These are phyloP conservation scores for Camelus bactrianus DNA, from an alignment of 2,113 vertebrate species.

Conservation along the genomic window DNA sequence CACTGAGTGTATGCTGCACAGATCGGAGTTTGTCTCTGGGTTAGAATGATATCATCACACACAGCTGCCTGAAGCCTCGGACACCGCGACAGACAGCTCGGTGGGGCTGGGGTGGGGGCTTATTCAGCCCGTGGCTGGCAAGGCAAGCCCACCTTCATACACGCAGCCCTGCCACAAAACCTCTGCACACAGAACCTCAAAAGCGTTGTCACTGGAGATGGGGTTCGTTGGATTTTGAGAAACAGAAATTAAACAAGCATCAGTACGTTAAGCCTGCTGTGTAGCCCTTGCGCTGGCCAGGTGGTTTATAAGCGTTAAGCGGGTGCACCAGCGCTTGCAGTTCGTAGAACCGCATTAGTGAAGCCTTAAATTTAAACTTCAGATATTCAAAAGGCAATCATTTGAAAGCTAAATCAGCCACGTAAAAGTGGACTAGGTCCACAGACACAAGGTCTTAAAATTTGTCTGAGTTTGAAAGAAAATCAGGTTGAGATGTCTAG, in stretches of 20 bases:
- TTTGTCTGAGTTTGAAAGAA: slow-evolving; percentile 36
- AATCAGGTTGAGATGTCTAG: background rate
- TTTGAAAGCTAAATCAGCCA: background rate
- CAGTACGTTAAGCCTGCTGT: background rate
- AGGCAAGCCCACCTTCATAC: background rate
- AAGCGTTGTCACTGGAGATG: background rate
- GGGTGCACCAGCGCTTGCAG: background rate
- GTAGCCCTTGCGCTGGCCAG: background rate
- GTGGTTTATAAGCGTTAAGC: background rate
- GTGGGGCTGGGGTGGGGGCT: background rate
- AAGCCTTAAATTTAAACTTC: background rate
- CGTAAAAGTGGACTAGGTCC: background rate
- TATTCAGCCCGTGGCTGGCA: background rate
- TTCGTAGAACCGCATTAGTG: background rate
- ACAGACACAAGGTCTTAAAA: background rate
- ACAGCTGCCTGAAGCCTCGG: background rate
- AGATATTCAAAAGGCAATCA: background rate
- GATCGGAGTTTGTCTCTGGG: background rate
- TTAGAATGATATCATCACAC: background rate
- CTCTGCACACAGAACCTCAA: background rate
- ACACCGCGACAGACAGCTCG: slow-evolving; percentile 10
- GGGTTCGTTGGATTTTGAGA: background rate
- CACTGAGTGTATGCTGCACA: background rate
- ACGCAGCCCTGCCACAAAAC: background rate
- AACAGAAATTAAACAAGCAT: background rate